phyloP scores from a whole-genome alignment of 1,140 invertebrate species.

The Drosophila pseudoobscura region DNA sequence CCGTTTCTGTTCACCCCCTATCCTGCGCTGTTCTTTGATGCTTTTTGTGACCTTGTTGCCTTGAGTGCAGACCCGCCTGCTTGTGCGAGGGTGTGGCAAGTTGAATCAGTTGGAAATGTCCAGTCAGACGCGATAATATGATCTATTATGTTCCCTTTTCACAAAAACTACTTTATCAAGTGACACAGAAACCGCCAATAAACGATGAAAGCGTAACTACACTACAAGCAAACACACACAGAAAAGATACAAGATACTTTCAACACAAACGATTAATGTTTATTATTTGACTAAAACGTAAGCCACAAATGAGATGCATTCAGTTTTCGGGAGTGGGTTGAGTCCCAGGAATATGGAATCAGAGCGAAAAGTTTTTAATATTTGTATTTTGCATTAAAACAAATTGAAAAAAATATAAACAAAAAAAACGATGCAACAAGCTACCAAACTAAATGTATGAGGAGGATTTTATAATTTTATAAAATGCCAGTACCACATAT shows the following conservation, averaged over 20 bases:
- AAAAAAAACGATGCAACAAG: constrained; percentile 27
- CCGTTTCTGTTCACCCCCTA: constrained; percentile 45
- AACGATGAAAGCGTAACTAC: constrained; percentile 53
- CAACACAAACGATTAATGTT: constrained; percentile 42
- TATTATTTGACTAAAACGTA: constrained; percentile 53
- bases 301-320: constrained; percentile 77
- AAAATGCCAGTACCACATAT: constrained; percentile 58
- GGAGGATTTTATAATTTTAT: constrained; percentile 77
- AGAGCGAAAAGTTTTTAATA: constrained; percentile 71
- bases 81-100: constrained; percentile 19
- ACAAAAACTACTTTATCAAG: constrained; percentile 30
- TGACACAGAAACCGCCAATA: constrained; percentile 66
- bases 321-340: constrained; percentile 44
- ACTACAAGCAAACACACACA: constrained; percentile 55
- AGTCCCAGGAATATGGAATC: no score
- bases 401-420: constrained; percentile 42
- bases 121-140: constrained; percentile 17
- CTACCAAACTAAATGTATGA: constrained; percentile 31
- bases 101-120: constrained; percentile 30
- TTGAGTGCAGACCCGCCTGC: constrained; percentile 14
- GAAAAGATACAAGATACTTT: constrained; percentile 39
- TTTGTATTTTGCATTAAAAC: constrained; percentile 75
- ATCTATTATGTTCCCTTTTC: constrained; percentile 40
- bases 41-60: constrained; percentile 31
- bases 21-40: constrained; percentile 11